Base-by-base conservation (phyloP, 2,888 invertebrate genomes). In the Suillia variegata region DNA sequence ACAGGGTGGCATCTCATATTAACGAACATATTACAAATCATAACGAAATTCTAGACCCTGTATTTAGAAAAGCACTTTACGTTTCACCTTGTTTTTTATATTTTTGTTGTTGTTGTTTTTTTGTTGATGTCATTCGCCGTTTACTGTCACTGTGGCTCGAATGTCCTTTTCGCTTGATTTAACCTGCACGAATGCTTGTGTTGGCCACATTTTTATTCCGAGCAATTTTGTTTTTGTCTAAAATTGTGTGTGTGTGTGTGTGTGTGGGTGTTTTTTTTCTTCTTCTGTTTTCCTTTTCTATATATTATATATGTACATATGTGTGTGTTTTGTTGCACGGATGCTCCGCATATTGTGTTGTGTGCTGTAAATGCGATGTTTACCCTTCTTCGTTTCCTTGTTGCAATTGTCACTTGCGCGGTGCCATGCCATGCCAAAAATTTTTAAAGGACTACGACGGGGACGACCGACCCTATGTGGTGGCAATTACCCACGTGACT, bases 401-500 rank as follows among this genome's bases (percentile, higher is more conserved):
- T 13, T 45, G 45, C 45, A 45, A 13, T 45, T 45, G 45, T 45
- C 18, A 45, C 38, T 38, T 38, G 38, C 38, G n/a, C n/a, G n/a
- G n/a, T n/a, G n/a, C n/a, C 38, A 6, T n/a, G 15, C 12, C 38
- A 8, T 4, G 13, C 38, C 38, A 38, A 38, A n/a, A 4, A n/a
- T n/a, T n/a, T n/a, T n/a, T n/a, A n/a, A n/a, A n/a, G n/a, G n/a
- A n/a, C n/a, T n/a, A n/a, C n/a, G n/a, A n/a, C 12, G 31, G n/a
- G 45, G n/a, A n/a, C 45, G 18, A 17, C 3, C 10, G 63, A 62
- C 65, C 61, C 61, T 66, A 66, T 65, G 66, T 65, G 67, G 63
- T 60, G 65, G 56, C 65, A 66, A 69, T 69, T 64, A 67, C 58
- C 63, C 65, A 63, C 61, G 61, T 67, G 68, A 67, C 59, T 67